phyloP scores from a whole-genome alignment of 1,140 invertebrate species.

The Euwallacea similis region DNA sequence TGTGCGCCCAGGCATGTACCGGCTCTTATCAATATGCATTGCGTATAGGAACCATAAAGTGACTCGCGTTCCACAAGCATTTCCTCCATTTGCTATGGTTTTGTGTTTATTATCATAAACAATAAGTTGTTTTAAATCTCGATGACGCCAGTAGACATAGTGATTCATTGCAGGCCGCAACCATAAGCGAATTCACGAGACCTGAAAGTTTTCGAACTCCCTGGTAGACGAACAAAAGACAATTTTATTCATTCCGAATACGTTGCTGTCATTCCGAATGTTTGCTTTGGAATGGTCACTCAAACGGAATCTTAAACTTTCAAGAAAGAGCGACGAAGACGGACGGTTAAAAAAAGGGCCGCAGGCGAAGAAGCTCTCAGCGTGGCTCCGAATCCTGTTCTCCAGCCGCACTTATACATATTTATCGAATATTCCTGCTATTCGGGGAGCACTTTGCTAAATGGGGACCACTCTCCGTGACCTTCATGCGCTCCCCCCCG shows the following conservation, averaged over 20 bases:
- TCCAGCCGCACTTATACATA: conserved; percentile 27
- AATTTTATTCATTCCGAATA: conserved; percentile 14
- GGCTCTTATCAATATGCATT: no score
- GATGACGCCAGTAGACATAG: no score
- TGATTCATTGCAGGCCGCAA: no score
- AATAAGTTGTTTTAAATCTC: no score
- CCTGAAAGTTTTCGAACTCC: no score
- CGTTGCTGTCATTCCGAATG: conserved; percentile 13
- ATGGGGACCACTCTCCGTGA: conserved; percentile 10
- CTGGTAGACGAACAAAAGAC: no score
- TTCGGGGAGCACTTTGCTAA: conserved; percentile 19
- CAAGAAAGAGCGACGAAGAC: conserved; percentile 7
- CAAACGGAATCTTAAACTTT: conserved; percentile 26
- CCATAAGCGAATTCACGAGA: no score
- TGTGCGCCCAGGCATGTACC: no score
- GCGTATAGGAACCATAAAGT: no score
- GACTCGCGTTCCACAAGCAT: no score
- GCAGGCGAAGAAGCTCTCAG: conserved; percentile 12
- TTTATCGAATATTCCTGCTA: conserved; percentile 26
- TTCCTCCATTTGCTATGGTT: no score
- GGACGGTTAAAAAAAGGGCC: conserved; percentile 11
- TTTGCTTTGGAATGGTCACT: conserved; percentile 27
- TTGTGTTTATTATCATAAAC: no score
- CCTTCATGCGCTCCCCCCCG: neutral
- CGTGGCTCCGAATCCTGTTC: conserved; percentile 8